Evolutionary conservation across 2,797 vertebrate genomes (phyloP).

Genomic region (Melanotaenia pygmaea): DNA sequence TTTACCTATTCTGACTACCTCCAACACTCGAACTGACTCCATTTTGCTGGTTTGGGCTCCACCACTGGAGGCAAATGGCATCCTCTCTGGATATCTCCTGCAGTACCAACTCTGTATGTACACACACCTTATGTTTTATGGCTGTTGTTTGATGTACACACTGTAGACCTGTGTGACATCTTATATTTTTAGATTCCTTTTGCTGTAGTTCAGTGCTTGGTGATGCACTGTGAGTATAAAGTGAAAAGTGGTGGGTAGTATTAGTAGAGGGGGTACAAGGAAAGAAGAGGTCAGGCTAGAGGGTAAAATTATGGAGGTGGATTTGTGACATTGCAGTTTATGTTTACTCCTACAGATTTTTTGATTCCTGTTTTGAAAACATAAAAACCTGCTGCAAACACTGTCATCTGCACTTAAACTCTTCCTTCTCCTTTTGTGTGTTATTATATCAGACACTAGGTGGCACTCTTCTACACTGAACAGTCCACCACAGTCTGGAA

Average conservation of each 20-base stretch:
- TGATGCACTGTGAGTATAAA: slow-evolving; percentile 5
- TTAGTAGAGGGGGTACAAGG: neutral
- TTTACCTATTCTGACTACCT: slow-evolving; percentile 87
- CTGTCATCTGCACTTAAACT: neutral
- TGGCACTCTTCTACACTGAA: slow-evolving; percentile 76
- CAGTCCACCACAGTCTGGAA: neutral
- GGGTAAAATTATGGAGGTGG: slow-evolving; percentile 1
- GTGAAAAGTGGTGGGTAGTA: slow-evolving; percentile 1
- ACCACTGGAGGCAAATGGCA: slow-evolving; percentile 88
- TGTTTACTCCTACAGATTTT: neutral
- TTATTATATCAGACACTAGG: slow-evolving; percentile 59
- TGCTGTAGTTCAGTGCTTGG: slow-evolving; percentile 8
- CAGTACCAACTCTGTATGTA: slow-evolving; percentile 91
- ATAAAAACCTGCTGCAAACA: slow-evolving; percentile 3
- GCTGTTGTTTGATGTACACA: neutral
- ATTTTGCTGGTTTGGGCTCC: slow-evolving; percentile 91
- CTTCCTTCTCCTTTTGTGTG: slow-evolving; percentile 2
- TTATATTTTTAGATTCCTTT: slow-evolving; percentile 20
- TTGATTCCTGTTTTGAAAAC: slow-evolving; percentile 4
- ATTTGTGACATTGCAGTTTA: slow-evolving; percentile 10
- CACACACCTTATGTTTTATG: neutral
- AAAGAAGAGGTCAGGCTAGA: slow-evolving; percentile 10
- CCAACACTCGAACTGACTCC: slow-evolving; percentile 85
- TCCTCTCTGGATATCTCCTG: slow-evolving; percentile 89
- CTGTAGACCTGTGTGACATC: neutral